Conservation (phyloP, 2,888 invertebrate species). For the Himalopsyche kuldschensis region DNA sequence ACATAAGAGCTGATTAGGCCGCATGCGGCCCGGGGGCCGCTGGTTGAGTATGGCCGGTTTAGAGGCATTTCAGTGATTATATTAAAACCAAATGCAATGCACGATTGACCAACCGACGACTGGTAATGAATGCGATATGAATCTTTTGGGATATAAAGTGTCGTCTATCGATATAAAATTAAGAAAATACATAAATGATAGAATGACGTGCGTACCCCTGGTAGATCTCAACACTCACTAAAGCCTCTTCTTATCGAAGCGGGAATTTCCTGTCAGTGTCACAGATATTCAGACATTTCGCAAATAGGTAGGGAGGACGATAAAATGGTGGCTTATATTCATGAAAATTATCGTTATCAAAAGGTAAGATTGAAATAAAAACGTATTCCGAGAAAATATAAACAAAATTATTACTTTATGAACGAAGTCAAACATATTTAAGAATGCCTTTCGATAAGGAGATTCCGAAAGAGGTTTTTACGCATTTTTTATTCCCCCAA, state of each 20-base stretch:
- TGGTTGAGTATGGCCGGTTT: no score
- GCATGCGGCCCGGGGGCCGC: no score
- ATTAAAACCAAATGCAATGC: no score
- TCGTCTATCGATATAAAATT: no score
- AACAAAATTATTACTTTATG: neutral
- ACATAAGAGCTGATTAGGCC: no score
- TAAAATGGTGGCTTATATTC: neutral
- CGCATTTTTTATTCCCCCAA: neutral
- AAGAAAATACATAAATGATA: no score
- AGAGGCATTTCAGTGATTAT: no score
- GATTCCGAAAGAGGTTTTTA: neutral
- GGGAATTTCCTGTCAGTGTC: neutral
- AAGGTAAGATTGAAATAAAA: neutral
- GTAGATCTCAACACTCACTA: neutral
- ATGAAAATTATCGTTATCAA: neutral
- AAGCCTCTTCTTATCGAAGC: neutral
- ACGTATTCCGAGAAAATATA: neutral
- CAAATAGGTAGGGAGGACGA: neutral
- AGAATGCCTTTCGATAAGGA: neutral
- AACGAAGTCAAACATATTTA: neutral
- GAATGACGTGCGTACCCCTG: neutral
- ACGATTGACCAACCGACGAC: no score
- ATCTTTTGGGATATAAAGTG: no score
- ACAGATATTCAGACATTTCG: neutral
- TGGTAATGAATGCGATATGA: no score